These are phyloP conservation scores for Agrotis exclamationis DNA, from an alignment of 2,888 invertebrate genomes.

Conservation along the genomic window DNA sequence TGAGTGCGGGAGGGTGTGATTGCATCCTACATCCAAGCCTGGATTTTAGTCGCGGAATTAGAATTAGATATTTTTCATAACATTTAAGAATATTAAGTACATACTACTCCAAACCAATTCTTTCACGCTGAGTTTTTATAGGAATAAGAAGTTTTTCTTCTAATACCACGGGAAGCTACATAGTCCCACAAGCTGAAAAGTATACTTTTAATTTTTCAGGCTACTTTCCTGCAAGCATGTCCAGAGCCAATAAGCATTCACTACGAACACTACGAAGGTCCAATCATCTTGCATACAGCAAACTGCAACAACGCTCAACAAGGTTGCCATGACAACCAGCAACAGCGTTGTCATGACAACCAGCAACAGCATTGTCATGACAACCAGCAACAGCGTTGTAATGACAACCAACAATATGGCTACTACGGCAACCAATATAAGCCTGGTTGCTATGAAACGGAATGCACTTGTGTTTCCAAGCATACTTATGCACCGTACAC, in stretches of 20 bases:
- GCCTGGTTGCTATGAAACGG: conserved; percentile 38
- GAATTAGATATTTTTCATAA: no score
- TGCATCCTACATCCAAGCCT: no score
- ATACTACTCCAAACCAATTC: no score
- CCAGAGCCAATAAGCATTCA: conserved; percentile 72
- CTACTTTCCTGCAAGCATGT: conserved; percentile 59
- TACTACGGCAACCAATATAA: conserved; percentile 43
- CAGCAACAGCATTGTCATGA: not conserved
- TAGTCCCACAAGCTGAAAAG: no score
- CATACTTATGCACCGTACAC: conserved; percentile 25
- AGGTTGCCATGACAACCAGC: conserved; percentile 24
- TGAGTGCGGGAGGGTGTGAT: no score
- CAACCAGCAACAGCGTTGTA: not conserved
- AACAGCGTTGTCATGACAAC: conserved; percentile 5
- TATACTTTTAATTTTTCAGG: no score
- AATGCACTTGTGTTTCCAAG: conserved; percentile 61
- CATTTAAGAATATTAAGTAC: no score
- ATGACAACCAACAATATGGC: conserved; percentile 27
- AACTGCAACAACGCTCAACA: conserved; percentile 44
- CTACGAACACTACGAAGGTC: conserved; percentile 79
- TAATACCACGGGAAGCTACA: no score
- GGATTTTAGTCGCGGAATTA: no score
- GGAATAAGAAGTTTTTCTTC: no score
- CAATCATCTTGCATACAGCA: conserved; percentile 66
- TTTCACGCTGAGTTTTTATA: no score